Percentiles rank a stretch among this genome's conserved stretches.
phyloP scores from a whole-genome alignment of 2,797 vertebrate genomes.

The Staurois parvus region DNA sequence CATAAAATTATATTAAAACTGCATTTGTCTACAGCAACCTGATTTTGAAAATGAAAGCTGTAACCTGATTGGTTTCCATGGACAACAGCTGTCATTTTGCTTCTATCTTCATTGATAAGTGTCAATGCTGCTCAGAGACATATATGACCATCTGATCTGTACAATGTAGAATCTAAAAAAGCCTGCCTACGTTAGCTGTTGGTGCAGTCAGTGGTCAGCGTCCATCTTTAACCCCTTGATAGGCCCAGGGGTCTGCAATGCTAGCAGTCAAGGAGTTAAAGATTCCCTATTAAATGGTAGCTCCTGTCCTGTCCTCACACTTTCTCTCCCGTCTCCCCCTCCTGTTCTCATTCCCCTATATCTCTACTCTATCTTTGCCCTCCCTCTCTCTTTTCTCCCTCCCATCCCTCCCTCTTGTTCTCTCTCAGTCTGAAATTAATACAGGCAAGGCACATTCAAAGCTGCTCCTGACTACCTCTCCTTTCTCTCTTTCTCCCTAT shows the following conservation, averaged over 20 bases:
- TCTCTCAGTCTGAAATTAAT: conserved; percentile 67
- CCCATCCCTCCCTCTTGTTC: conserved; percentile 62
- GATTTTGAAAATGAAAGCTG: background rate
- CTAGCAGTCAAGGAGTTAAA: conserved; percentile 11
- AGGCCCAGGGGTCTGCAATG: background rate
- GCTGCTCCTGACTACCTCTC: conserved; percentile 24
- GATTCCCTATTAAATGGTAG: conserved; percentile 21
- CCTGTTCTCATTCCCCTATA: conserved; percentile 61
- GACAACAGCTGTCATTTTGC: background rate
- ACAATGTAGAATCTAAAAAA: background rate
- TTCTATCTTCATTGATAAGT: too few species aligned
- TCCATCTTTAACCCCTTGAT: conserved; percentile 23
- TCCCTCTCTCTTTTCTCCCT: conserved; percentile 55
- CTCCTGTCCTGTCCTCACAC: conserved; percentile 38
- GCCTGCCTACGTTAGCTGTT: background rate
- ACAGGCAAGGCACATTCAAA: conserved; percentile 63
- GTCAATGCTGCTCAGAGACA: too few species aligned
- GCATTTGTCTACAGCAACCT: too few species aligned
- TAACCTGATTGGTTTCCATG: background rate
- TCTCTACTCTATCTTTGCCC: conserved; percentile 57
- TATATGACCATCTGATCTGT: background rate
- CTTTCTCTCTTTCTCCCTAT: background rate
- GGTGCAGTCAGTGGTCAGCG: background rate
- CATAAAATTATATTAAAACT: too few species aligned
- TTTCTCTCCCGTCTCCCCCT: conserved; percentile 42